Percentiles rank a stretch among this genome's conserved stretches.
These are phyloP conservation scores for Epinotia nisella DNA, from an alignment of 2,888 invertebrate species.

Conservation along the genomic window DNA sequence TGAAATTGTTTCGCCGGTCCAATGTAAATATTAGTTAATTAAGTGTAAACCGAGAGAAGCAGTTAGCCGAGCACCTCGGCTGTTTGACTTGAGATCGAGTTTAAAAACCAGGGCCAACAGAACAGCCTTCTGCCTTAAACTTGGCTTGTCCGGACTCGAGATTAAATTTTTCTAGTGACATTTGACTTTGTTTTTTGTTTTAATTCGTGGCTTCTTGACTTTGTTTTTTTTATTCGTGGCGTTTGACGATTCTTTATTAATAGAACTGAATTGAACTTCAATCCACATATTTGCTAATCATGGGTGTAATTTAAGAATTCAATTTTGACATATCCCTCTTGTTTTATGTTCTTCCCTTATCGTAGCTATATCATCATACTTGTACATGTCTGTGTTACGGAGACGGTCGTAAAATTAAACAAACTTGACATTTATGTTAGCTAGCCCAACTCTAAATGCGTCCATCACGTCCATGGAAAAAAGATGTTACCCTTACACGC, in stretches of 20 bases:
- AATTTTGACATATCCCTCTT: too few species aligned
- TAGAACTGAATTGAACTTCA: background rate
- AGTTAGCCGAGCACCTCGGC: constrained; percentile 55
- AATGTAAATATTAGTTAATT: constrained; percentile 84
- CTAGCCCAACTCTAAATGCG: background rate
- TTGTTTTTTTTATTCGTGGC: constrained; percentile 6
- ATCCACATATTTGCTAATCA: background rate
- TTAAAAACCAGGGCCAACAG: constrained; percentile 55
- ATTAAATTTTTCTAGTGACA: constrained; percentile 30
- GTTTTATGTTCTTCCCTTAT: too few species aligned
- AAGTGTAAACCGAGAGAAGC: constrained; percentile 73
- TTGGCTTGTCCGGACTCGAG: constrained; percentile 25
- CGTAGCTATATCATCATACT: background rate
- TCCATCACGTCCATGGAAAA: constrained; percentile 6
- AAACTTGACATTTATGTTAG: background rate
- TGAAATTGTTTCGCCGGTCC: constrained; percentile 74
- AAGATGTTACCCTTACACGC: background rate
- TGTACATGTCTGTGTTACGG: background rate
- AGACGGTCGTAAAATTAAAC: background rate
- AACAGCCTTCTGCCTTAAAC: constrained; percentile 41
- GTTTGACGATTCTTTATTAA: background rate
- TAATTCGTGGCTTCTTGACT: constrained; percentile 15
- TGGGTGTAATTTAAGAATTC: too few species aligned
- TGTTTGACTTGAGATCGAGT: constrained; percentile 61
- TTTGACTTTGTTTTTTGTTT: constrained; percentile 28